These are phyloP conservation scores for Thera obeliscata DNA, from an alignment of 2,888 invertebrate species.

Conservation along the genomic window DNA sequence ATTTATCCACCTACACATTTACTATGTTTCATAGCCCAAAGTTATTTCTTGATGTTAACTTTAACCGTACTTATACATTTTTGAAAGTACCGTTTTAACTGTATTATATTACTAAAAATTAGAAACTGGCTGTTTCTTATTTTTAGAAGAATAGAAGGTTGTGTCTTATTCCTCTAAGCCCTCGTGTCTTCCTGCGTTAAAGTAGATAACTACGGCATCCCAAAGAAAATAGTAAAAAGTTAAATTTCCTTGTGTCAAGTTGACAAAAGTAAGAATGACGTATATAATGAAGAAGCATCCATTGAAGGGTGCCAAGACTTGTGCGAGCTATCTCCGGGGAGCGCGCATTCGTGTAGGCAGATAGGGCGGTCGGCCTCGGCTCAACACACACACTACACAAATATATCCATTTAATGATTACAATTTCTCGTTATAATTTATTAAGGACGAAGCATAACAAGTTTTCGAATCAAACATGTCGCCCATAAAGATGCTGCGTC, in stretches of 20 bases:
- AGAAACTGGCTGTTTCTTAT: no score
- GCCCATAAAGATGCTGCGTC: constrained; percentile 83
- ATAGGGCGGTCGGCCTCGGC: constrained; percentile 60
- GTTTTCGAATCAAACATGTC: constrained; percentile 85
- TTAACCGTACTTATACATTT: not conserved
- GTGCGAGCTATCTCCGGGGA: constrained; percentile 71
- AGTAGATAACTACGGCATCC: not conserved
- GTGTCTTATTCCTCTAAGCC: no score
- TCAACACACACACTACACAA: constrained; percentile 70
- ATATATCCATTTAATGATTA: constrained; percentile 83
- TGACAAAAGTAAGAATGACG: constrained; percentile 52
- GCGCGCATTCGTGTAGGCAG: constrained; percentile 80
- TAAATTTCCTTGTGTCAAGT: constrained; percentile 52
- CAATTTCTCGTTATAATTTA: constrained; percentile 85
- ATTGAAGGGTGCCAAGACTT: constrained; percentile 71
- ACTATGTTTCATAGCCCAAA: constrained; percentile 20
- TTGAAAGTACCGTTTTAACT: no score
- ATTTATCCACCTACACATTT: constrained; percentile 37
- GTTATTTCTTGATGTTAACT: constrained; percentile 7
- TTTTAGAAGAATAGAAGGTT: no score
- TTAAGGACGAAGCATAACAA: constrained; percentile 84
- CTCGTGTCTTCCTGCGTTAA: no score
- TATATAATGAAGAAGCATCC: constrained; percentile 61
- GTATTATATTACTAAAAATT: no score
- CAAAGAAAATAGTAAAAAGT: constrained; percentile 32